phyloP scores from a whole-genome alignment of 2,797 vertebrate genomes.

The Macroramphosus scolopax region DNA sequence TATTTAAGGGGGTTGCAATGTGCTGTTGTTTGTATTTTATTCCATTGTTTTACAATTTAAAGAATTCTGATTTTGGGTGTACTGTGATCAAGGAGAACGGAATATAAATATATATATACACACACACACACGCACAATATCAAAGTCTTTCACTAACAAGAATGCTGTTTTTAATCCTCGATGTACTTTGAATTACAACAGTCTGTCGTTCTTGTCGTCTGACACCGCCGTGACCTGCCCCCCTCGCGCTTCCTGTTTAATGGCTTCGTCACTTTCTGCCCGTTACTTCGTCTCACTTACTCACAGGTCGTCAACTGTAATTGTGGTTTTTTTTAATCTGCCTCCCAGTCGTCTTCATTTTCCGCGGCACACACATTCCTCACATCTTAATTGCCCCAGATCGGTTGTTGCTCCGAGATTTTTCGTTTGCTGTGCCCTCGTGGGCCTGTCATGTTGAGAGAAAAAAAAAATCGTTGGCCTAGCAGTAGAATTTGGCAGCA shows the following conservation, averaged over 20 bases:
- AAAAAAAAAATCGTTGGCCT: slow-evolving; percentile 39
- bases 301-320: slow-evolving; percentile 5
- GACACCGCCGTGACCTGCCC: background rate
- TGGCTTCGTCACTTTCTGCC: slow-evolving; percentile 8
- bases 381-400: background rate
- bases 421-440: slow-evolving; percentile 19
- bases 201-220: background rate
- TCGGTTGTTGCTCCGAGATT: slow-evolving; percentile 29
- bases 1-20: too few relatives aligned
- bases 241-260: too few relatives aligned
- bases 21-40: too few relatives aligned
- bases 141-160: too few relatives aligned
- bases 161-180: too few relatives aligned
- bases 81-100: too few relatives aligned
- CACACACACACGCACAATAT: too few relatives aligned
- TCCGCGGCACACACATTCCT: background rate
- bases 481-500: slow-evolving; percentile 32
- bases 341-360: background rate
- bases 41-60: too few relatives aligned
- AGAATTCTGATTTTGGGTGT: too few relatives aligned
- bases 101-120: too few relatives aligned
- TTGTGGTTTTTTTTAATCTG: slow-evolving; percentile 21
- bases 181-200: too few relatives aligned
- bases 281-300: slow-evolving; percentile 12
- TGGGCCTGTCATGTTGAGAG: slow-evolving; percentile 3